These are phyloP conservation scores for Lacerta bilineata DNA, from an alignment of 2,797 vertebrate genomes.

Conservation along the genomic window DNA sequence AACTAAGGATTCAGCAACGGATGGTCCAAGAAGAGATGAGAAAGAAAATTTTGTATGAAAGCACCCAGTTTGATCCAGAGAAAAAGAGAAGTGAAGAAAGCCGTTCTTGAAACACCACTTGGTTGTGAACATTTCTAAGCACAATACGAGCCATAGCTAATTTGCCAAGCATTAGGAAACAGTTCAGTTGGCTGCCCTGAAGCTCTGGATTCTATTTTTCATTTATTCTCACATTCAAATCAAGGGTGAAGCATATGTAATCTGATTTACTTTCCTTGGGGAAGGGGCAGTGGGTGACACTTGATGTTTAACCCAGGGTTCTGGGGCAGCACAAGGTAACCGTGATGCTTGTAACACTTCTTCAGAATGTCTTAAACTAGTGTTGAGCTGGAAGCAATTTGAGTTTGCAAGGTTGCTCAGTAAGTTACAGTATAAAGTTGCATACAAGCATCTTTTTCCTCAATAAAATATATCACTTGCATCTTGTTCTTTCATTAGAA, in stretches of 20 bases:
- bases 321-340: not conserved
- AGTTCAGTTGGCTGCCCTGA: not conserved
- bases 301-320: no score
- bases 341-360: not conserved
- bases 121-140: not conserved
- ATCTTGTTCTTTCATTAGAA: not conserved
- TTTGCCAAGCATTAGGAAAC: not conserved
- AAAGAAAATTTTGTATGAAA: constrained; percentile 82
- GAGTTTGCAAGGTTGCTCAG: not conserved
- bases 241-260: not conserved
- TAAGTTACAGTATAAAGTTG: not conserved
- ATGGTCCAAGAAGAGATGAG: constrained; percentile 80
- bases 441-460: not conserved
- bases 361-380: not conserved
- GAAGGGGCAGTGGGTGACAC: not conserved
- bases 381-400: not conserved
- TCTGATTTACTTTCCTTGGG: not conserved
- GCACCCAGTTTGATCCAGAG: constrained; percentile 80
- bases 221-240: not conserved
- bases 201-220: not conserved
- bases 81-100: constrained; percentile 56
- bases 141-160: not conserved
- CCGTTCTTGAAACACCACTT: not conserved
- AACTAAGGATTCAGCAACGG: constrained; percentile 79
- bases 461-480: not conserved